Evolutionary conservation across 2,888 invertebrate genomes (phyloP).

Genomic region (Ceramica pisi): DNA sequence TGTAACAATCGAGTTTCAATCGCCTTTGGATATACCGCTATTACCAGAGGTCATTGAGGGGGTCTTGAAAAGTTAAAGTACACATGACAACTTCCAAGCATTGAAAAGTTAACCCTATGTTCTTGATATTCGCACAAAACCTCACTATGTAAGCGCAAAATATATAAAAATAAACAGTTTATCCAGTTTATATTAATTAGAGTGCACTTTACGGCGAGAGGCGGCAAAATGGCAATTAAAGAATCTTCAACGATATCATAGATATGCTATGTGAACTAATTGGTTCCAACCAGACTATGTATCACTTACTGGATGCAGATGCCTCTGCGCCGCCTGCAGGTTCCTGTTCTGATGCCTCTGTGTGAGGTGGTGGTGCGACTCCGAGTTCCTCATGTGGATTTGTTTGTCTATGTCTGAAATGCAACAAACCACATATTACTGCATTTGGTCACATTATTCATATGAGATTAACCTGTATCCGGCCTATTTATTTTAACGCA

Average conservation of each 20-base stretch:
- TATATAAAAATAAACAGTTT: slow-evolving; percentile 31
- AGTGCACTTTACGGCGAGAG: slow-evolving; percentile 49
- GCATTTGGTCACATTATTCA: too few species aligned
- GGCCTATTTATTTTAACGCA: too few species aligned
- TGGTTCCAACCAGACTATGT: too few species aligned
- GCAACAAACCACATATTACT: background rate
- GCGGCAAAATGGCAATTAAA: slow-evolving; percentile 45
- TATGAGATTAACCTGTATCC: too few species aligned
- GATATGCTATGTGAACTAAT: too few species aligned
- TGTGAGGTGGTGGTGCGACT: slow-evolving; percentile 82
- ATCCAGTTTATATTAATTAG: slow-evolving; percentile 46
- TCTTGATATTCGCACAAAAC: background rate
- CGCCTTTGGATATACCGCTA: too few species aligned
- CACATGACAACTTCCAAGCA: background rate
- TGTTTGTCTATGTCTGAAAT: slow-evolving; percentile 86
- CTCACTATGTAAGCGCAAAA: background rate
- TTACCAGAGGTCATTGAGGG: too few species aligned
- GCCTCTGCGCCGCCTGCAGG: slow-evolving; percentile 84
- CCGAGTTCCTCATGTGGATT: slow-evolving; percentile 84
- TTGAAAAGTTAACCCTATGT: slow-evolving; percentile 1
- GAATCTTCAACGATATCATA: too few species aligned
- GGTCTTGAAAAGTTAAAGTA: background rate
- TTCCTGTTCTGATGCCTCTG: slow-evolving; percentile 83
- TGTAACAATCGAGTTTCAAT: too few species aligned
- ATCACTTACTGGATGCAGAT: slow-evolving; percentile 82